These are phyloP conservation scores for Furcula furcula DNA, from an alignment of 2,888 invertebrate species.

Conservation along the genomic window DNA sequence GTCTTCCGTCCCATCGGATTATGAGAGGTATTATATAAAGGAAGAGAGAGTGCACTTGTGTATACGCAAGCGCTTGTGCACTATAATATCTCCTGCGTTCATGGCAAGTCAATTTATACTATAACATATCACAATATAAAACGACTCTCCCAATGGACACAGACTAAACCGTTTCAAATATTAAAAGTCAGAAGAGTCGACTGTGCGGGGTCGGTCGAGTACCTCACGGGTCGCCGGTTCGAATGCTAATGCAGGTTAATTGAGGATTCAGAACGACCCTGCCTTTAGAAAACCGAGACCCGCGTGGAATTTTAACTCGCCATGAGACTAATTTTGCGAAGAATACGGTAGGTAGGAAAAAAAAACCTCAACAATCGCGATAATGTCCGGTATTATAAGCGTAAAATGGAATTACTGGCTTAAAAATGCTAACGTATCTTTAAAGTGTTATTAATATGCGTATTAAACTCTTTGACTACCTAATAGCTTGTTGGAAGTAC, in stretches of 20 bases:
- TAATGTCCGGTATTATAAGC: background rate
- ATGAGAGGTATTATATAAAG: too few species aligned
- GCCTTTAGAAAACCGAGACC: slow-evolving; percentile 57
- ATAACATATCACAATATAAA: too few species aligned
- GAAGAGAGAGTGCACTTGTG: too few species aligned
- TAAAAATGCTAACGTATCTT: too few species aligned
- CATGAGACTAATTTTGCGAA: slow-evolving; percentile 17
- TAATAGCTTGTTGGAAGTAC: background rate
- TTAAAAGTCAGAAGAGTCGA: slow-evolving; percentile 5
- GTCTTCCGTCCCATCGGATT: too few species aligned
- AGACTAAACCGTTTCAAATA: background rate
- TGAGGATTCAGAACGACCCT: slow-evolving; percentile 64
- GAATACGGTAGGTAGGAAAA: slow-evolving; percentile 1
- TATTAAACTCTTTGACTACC: background rate
- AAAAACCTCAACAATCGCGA: background rate
- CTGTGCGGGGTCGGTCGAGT: slow-evolving; percentile 22
- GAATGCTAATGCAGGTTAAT: slow-evolving; percentile 69
- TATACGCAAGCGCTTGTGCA: too few species aligned
- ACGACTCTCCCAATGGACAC: too few species aligned
- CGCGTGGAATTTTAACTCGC: slow-evolving; percentile 53
- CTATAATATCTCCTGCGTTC: too few species aligned
- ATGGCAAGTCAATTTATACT: too few species aligned
- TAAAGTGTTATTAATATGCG: slow-evolving; percentile 11
- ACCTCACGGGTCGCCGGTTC: slow-evolving; percentile 45
- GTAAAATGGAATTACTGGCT: background rate